Base-by-base conservation (phyloP, 2,113 vertebrate species). In the Chionis minor region DNA sequence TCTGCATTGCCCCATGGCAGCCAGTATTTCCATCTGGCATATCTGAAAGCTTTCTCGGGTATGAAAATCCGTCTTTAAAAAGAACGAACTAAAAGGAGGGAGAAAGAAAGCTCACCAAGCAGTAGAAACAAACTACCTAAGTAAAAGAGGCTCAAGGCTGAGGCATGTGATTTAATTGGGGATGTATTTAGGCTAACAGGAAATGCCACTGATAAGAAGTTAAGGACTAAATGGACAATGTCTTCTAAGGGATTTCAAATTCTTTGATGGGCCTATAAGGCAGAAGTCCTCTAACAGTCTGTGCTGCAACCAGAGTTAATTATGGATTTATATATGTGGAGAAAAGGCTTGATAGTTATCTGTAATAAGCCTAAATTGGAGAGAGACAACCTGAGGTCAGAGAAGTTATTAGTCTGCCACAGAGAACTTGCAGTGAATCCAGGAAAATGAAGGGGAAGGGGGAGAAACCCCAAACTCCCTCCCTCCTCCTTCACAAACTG, bases 181-280 rank as follows among this genome's bases (percentile, higher is more conserved):
- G 54, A 56, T 93, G 70, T 69, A 93, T 95, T 96, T 82, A 85
- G 87, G 70, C 74, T 85, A 72, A 83, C 45, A 94, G 96, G 92
- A 96, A 95, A 96, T 90, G 87, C 93, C 87, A 90, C 78, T 92
- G 94, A 96, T 97, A 97, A 96, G 92, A 90, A 95, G 66, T 82
- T 96, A 77, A 96, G 62, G 90, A 79, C 92, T 97, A 94, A 96
- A 92, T 92, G 86, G 78, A 77, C 81, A 86, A 75, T 33, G 66
- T 80, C 92, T 90, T 91, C 78, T 80, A 81, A 79, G 49, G 66
- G 93, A 88, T 93, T 94, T 93, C 58, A 90, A 70, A 95, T 94
- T 96, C 87, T 95, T 95, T 95, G 85, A 96, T 62, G 33, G 58
- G 40, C 21, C 70, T 67, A 0, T 62, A 69, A 93, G 78, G 58